Evolutionary conservation across 2,888 invertebrate species (phyloP), one percentile per base, ranked within the genome.

Genomic region (Sabatieria punctata): DNA sequence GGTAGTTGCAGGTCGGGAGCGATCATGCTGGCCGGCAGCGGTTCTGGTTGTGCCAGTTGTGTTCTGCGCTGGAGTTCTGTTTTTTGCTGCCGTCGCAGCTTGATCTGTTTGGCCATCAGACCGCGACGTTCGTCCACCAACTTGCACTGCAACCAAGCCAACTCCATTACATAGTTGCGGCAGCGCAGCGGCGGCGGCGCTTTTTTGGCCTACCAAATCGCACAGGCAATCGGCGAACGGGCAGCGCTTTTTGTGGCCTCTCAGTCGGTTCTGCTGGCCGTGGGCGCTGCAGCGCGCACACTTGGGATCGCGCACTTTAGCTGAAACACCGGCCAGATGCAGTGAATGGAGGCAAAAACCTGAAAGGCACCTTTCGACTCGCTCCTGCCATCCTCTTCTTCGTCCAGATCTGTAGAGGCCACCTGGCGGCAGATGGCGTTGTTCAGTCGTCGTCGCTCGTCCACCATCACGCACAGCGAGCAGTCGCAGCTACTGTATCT

Each of bases 281-380:
- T 62, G 62, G 4, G 59, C 59, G 2, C 53, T 51, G 49, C 62
- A 62, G 4, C 61, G 52, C 13, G 63, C 61, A 46, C 63, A 63
- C 41, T 58, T 58, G 4, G 63, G 63, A 21, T 38, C 18, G 24
- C 38, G 27, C 2, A 25, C 19, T 26, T 36, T 44, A 4, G n/a
- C 44, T 44, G 25, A 13, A 44, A 44, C 43, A 19, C n/a, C n/a
- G n/a, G n/a, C n/a, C 13, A 33, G n/a, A 33, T 33, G n/a, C 11
- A 33, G 13, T 33, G 11, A 33, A 33, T 13, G 13, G n/a, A 33
- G n/a, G 33, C 13, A 33, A 33, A 33, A 33, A 11, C 6, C n/a
- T 38, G 19, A n/a, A 6, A 19, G 8, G 38, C 38, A 19, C 19
- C 8, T 8, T 30, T 30, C 30, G 8, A 30, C 30, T 30, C 30